Conservation (phyloP, 1,140 invertebrate species). For the Musca domestica region DNA sequence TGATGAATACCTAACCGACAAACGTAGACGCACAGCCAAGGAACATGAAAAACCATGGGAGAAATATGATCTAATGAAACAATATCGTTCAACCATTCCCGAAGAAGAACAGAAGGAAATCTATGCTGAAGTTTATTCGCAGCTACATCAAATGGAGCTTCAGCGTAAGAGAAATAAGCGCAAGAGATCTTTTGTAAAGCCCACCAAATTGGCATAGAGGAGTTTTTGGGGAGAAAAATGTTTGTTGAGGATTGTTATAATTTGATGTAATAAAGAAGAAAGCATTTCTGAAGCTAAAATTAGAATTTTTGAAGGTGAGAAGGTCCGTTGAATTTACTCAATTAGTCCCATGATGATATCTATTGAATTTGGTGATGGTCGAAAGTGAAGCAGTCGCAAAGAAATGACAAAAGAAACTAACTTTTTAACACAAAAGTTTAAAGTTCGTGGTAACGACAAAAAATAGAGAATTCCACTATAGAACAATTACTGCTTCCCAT, state of each 20-base stretch:
- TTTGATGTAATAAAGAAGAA: conserved; percentile 2
- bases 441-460: too few species aligned
- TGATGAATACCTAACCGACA: conserved; percentile 61
- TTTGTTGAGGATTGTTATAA: conserved; percentile 4
- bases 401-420: too few species aligned
- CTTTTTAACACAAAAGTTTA: too few species aligned
- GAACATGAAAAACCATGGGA: conserved; percentile 73
- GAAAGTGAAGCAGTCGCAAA: too few species aligned
- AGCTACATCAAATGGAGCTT: conserved; percentile 70
- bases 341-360: too few species aligned
- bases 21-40: conserved; percentile 60
- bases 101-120: conserved; percentile 85
- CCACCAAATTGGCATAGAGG: conserved; percentile 59
- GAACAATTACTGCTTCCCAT: too few species aligned
- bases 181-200: conserved; percentile 65
- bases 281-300: neutral
- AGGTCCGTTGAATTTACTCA: too few species aligned
- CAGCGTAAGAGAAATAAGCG: conserved; percentile 66
- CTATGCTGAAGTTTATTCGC: conserved; percentile 75
- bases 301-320: neutral
- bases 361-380: too few species aligned
- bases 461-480: too few species aligned
- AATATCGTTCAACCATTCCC: conserved; percentile 81
- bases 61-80: conserved; percentile 92
- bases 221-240: neutral